Evolutionary conservation across 2,113 vertebrate genomes (phyloP).

Genomic region (Eonycteris spelaea): DNA sequence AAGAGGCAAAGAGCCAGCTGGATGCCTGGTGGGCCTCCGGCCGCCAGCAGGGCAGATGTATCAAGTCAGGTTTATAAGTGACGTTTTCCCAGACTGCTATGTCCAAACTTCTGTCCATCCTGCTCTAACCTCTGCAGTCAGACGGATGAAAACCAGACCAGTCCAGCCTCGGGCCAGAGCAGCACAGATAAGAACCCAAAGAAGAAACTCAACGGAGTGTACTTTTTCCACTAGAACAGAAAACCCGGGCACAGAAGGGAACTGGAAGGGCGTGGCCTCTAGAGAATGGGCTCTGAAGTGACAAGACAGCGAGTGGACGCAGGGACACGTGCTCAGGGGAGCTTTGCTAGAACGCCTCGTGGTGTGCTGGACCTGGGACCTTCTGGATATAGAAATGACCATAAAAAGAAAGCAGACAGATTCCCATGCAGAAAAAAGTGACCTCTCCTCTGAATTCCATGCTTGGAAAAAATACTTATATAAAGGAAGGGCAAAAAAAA

Average conservation of each 20-base stretch:
- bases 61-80: conserved; percentile 85
- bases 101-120: conserved; percentile 84
- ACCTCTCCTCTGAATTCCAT: conserved; percentile 76
- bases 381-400: conserved; percentile 71
- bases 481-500: conserved; percentile 45
- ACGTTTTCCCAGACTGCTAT: conserved; percentile 83
- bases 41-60: conserved; percentile 83
- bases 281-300: conserved; percentile 50
- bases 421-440: conserved; percentile 72
- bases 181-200: conserved; percentile 78
- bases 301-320: conserved; percentile 42
- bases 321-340: not conserved
- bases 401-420: conserved; percentile 71
- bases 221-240: conserved; percentile 75
- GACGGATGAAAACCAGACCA: conserved; percentile 84
- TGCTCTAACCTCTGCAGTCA: conserved; percentile 79
- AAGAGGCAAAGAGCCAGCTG: conserved; percentile 79
- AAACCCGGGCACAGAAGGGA: conserved; percentile 67
- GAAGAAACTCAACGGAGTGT: conserved; percentile 74
- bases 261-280: conserved; percentile 63
- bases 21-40: conserved; percentile 75
- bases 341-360: not conserved
- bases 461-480: conserved; percentile 73
- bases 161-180: conserved; percentile 76
- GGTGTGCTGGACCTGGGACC: conserved; percentile 12